Evolutionary conservation across 1,140 invertebrate species (phyloP), one percentile per base, ranked within the genome.

Genomic region (Dreissena polymorpha): DNA sequence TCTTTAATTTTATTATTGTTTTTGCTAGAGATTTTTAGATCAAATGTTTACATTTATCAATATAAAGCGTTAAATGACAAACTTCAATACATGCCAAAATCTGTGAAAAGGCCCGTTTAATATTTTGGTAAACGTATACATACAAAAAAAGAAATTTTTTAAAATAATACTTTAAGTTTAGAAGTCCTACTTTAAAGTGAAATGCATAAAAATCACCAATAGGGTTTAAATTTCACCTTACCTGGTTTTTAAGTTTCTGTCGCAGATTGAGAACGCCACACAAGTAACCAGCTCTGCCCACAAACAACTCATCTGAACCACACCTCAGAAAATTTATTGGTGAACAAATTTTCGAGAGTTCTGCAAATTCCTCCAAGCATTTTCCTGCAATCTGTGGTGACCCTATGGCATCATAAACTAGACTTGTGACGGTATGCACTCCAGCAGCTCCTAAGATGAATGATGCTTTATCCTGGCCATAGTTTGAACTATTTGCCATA

Each of bases 261-360:
- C 88, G 75, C 0, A 97, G 90, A 95, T 96, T 96, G 29, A 97
- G 88, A 23, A 95, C 94, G n/a, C 96, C 96, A 88, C 95, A 95
- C 1, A 97, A 89, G 88, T 96, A 97, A 0, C 97, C 96, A 57
- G 96, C 95, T 81, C 97, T 94, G 0, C 97, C 97, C 8, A 97
- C 96, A 87, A 97, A 95, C 23, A 97, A 93, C 90, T 97, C 97
- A 93, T 97, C 96, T 49, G 96, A 96, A 29, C 96, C 97, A 92
- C 94, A 94, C 86, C 94, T 93, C 49, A 95, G 93, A 89, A 96
- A 96, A 75, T 95, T 94, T 0, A 94, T 91, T 78, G 95, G 94
- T 83, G 89, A 89, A 83, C 92, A 91, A 57, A 88, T 69, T n/a
- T 89, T 83, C 10, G 91, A 91, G 18, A 92, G 78, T 7, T 79